Conservation (phyloP, 2,113 vertebrate species). For the Heliornis fulica region DNA sequence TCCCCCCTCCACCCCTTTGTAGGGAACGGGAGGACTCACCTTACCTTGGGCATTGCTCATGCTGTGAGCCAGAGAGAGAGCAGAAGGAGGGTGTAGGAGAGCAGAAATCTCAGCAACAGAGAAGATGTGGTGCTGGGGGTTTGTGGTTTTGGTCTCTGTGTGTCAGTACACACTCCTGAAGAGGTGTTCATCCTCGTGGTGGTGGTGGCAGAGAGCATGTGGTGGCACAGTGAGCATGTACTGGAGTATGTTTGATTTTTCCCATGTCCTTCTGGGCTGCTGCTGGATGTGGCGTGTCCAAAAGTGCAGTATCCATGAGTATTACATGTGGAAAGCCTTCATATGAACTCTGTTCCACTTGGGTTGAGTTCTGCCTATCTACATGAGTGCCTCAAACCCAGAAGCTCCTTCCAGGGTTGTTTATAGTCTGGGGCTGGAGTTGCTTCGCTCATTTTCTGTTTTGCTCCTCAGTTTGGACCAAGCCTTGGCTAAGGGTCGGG, state of each 20-base stretch:
- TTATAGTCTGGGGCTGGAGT: neutral
- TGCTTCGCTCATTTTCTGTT: neutral
- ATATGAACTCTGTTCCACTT: neutral
- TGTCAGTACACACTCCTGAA: neutral
- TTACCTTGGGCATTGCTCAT: neutral
- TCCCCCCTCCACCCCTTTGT: accelerated
- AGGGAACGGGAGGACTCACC: neutral
- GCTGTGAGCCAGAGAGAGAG: neutral
- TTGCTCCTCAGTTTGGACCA: neutral
- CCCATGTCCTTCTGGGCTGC: neutral
- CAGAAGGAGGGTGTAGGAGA: too few species aligned
- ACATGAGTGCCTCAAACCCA: neutral
- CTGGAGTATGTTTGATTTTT: neutral
- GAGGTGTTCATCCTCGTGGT: neutral
- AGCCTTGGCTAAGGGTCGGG: neutral
- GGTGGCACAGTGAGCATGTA: neutral
- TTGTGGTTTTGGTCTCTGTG: neutral
- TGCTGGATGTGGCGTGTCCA: neutral
- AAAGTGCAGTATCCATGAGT: neutral
- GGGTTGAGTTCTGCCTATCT: neutral
- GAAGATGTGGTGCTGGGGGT: neutral
- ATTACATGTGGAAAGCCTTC: neutral
- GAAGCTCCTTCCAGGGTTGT: neutral
- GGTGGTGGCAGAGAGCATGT: neutral
- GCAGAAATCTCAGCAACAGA: neutral